These are phyloP conservation scores for Trachelus iudaicus DNA, from an alignment of 2,888 invertebrate species.

Conservation along the genomic window DNA sequence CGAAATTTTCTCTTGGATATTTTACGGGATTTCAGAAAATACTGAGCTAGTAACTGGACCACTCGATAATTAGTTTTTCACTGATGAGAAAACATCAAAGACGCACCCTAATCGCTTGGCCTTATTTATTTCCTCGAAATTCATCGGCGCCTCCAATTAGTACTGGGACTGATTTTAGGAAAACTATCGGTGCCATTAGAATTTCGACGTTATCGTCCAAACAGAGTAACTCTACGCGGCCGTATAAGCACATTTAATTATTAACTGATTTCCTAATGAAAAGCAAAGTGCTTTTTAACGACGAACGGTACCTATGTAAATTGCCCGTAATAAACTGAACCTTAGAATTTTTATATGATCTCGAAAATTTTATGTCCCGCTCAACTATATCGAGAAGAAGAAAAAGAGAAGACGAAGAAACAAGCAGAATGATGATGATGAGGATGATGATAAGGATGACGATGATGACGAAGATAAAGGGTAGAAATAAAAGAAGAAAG, in stretches of 20 bases:
- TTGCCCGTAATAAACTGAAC: not conserved
- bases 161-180: not conserved
- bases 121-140: not conserved
- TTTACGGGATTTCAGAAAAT: not conserved
- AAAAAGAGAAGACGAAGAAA: not conserved
- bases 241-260: not conserved
- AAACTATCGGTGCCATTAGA: not conserved
- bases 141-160: not conserved
- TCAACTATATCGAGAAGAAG: not conserved
- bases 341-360: not conserved
- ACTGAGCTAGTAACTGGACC: not conserved
- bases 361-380: not conserved
- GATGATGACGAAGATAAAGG: not conserved
- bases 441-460: not conserved
- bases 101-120: not conserved
- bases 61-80: not conserved
- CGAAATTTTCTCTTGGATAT: not conserved
- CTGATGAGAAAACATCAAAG: not conserved
- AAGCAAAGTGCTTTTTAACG: constrained; percentile 2
- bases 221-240: not conserved
- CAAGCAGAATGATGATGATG: not conserved
- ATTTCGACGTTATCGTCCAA: constrained; percentile 4
- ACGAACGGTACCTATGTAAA: not conserved
- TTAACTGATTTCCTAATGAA: constrained; percentile 11
- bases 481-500: not conserved